phyloP scores from a whole-genome alignment of 1,140 invertebrate species.

The Dreissena rostriformis region DNA sequence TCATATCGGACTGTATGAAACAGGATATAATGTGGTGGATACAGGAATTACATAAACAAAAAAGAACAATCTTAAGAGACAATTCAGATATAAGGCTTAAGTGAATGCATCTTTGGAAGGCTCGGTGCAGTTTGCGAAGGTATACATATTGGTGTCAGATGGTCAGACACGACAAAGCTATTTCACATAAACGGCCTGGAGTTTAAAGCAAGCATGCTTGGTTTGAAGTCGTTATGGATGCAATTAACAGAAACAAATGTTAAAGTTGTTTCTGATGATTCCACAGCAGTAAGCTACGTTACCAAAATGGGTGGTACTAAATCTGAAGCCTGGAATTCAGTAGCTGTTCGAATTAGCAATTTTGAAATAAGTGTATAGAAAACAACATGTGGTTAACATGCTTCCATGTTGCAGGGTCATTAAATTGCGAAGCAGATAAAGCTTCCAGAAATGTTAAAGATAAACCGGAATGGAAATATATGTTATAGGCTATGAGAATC shows the following conservation, averaged over 20 bases:
- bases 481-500: not conserved
- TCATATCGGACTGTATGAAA: too few relatives aligned
- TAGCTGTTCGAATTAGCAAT: slow-evolving; percentile 48
- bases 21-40: too few relatives aligned
- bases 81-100: too few relatives aligned
- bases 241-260: slow-evolving; percentile 2
- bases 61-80: too few relatives aligned
- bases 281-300: slow-evolving; percentile 53
- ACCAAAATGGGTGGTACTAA: slow-evolving; percentile 48
- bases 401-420: slow-evolving; percentile 40
- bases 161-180: slow-evolving; percentile 1
- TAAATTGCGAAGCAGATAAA: slow-evolving; percentile 58
- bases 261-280: slow-evolving; percentile 50
- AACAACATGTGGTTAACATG: slow-evolving; percentile 45
- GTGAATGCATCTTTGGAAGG: too few relatives aligned
- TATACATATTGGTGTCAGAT: too few relatives aligned
- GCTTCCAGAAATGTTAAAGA: slow-evolving; percentile 49
- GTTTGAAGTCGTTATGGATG: slow-evolving; percentile 37
- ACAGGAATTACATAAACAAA: too few relatives aligned
- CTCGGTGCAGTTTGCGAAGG: too few relatives aligned
- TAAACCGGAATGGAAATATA: slow-evolving; percentile 51
- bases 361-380: slow-evolving; percentile 59
- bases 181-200: slow-evolving; percentile 60
- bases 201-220: slow-evolving; percentile 30
- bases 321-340: not conserved